Conservation (phyloP, 2,113 vertebrate species). For the Hippocampus guttulatus region DNA sequence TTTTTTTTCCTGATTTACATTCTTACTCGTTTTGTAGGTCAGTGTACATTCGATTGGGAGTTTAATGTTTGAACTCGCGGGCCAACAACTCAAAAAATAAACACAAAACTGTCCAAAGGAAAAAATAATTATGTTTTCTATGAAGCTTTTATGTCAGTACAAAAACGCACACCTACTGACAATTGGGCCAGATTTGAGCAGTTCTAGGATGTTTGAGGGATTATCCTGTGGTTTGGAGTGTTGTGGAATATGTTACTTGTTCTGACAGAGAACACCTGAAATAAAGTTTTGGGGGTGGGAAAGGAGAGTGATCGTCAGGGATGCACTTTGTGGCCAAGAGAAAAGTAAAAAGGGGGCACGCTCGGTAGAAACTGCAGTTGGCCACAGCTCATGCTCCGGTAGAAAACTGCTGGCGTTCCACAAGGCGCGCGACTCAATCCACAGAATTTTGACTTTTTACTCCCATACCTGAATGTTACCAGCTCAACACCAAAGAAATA, state of each 20-base stretch:
- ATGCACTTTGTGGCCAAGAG: background rate
- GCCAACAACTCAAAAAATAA: background rate
- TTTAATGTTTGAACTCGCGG: background rate
- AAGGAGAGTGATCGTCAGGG: background rate
- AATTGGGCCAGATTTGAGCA: background rate
- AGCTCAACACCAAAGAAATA: no score
- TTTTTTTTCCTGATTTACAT: constrained; percentile 1
- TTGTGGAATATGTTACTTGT: no score
- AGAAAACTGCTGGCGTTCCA: background rate
- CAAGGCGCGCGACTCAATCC: background rate
- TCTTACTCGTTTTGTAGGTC: background rate
- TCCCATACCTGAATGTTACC: background rate
- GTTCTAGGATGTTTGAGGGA: background rate
- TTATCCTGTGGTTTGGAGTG: background rate
- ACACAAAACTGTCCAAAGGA: background rate
- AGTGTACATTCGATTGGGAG: background rate
- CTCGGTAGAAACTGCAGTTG: background rate
- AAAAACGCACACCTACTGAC: background rate
- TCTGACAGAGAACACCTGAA: no score
- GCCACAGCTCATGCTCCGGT: background rate
- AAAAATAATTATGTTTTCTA: no score
- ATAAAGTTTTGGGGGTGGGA: background rate
- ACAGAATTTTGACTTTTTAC: background rate
- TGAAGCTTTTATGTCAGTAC: no score
- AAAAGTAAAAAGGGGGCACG: background rate